phyloP scores from a whole-genome alignment of 1,140 invertebrate genomes.

The Micrasema minimum region DNA sequence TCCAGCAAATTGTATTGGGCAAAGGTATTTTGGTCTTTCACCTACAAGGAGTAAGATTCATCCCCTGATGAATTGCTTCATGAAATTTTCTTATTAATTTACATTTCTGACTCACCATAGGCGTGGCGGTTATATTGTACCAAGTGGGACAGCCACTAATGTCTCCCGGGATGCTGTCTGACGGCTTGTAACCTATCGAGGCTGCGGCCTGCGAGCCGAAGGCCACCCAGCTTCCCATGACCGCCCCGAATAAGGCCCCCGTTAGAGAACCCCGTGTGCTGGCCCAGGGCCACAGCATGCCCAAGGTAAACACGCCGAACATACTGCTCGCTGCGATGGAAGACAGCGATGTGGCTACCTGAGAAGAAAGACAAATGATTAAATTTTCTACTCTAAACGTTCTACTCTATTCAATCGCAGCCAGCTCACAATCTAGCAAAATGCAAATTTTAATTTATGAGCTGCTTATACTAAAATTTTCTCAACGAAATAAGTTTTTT shows the following conservation, averaged over 20 bases:
- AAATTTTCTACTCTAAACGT: not conserved
- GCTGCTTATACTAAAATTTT: too few species aligned
- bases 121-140: constrained; percentile 24
- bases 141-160: constrained; percentile 21
- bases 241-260: constrained; percentile 68
- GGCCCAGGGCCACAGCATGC: constrained; percentile 86
- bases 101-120: too few species aligned
- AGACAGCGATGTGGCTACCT: constrained; percentile 79
- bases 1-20: too few species aligned
- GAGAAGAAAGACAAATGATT: not conserved
- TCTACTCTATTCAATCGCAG: not conserved
- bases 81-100: too few species aligned
- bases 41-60: too few species aligned
- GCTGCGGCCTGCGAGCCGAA: constrained; percentile 67
- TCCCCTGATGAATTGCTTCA: too few species aligned
- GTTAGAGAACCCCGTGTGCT: constrained; percentile 74
- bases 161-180: constrained; percentile 41
- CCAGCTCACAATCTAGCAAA: too few species aligned
- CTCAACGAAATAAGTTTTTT: too few species aligned
- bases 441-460: too few species aligned
- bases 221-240: constrained; percentile 69
- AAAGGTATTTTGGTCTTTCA: too few species aligned
- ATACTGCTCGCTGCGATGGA: constrained; percentile 86
- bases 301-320: constrained; percentile 86
- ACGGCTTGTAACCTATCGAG: constrained; percentile 59